Evolutionary conservation across 2,888 invertebrate genomes (phyloP).

Genomic region (Resseliella maxima): DNA sequence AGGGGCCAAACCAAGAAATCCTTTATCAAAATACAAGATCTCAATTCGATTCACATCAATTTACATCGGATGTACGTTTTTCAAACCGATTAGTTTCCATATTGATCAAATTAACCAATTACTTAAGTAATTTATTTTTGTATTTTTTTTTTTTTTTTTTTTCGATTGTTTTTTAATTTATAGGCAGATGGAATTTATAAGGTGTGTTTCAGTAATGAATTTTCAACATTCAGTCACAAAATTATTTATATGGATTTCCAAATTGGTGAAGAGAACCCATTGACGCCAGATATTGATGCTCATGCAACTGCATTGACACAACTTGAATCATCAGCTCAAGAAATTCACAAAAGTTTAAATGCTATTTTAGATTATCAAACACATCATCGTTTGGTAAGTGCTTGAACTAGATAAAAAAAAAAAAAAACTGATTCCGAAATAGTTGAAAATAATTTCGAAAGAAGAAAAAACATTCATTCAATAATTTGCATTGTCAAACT

Average conservation of each 20-base stretch:
- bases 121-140: not conserved
- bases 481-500: not conserved
- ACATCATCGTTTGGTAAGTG: conserved; percentile 81
- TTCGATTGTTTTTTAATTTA: not conserved
- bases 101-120: not conserved
- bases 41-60: conserved; percentile 94
- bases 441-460: too few relatives aligned
- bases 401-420: too few relatives aligned
- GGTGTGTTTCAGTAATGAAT: conserved; percentile 98
- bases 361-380: conserved; percentile 95
- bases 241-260: conserved; percentile 98
- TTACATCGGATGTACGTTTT: conserved; percentile 73
- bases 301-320: conserved; percentile 89
- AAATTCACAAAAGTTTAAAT: conserved; percentile 89
- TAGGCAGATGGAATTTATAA: conserved; percentile 78
- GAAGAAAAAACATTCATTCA: too few relatives aligned
- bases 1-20: conserved; percentile 87
- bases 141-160: not conserved
- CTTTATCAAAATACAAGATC: conserved; percentile 88
- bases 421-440: too few relatives aligned
- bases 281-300: conserved; percentile 76
- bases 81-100: too few relatives aligned
- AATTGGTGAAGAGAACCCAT: conserved; percentile 89
- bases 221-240: conserved; percentile 98
- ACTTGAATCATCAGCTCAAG: conserved; percentile 92